Conservation (phyloP, 2,888 invertebrate species). For the Unio delphinus region DNA sequence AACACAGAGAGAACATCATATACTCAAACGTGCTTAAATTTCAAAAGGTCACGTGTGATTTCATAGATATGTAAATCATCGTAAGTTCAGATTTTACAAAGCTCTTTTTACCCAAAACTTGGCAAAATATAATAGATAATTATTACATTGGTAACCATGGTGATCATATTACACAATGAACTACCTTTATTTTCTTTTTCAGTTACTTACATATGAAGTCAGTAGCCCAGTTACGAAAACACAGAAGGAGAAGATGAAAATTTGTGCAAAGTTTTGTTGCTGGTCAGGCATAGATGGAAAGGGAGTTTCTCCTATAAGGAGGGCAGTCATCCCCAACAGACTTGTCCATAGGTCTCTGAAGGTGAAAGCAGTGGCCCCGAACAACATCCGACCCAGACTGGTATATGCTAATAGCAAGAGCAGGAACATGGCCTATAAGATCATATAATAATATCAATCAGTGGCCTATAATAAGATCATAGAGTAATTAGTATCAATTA, state of each 20-base stretch:
- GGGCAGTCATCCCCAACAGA: constrained; percentile 51
- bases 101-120: neutral
- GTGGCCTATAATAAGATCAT: constrained; percentile 60
- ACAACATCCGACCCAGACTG: constrained; percentile 59
- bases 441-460: too few species aligned
- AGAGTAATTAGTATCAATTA: constrained; percentile 10
- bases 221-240: constrained; percentile 61
- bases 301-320: constrained; percentile 44
- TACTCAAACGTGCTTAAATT: neutral
- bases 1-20: neutral
- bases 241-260: constrained; percentile 55
- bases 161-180: too few species aligned
- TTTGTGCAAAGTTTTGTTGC: constrained; percentile 20
- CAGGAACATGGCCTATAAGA: constrained; percentile 52
- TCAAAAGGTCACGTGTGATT: neutral
- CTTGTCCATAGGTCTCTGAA: constrained; percentile 57
- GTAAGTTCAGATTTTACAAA: neutral
- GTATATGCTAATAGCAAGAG: constrained; percentile 59
- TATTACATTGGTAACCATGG: neutral
- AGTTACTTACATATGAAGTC: constrained; percentile 63
- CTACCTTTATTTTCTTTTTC: neutral
- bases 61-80: neutral
- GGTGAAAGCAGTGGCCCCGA: constrained; percentile 49
- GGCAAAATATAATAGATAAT: neutral
- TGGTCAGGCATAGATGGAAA: constrained; percentile 24